Percentiles rank a stretch among this genome's conserved stretches.
These are phyloP conservation scores for Azemiops feae DNA, from an alignment of 2,113 vertebrate genomes.

Conservation along the genomic window DNA sequence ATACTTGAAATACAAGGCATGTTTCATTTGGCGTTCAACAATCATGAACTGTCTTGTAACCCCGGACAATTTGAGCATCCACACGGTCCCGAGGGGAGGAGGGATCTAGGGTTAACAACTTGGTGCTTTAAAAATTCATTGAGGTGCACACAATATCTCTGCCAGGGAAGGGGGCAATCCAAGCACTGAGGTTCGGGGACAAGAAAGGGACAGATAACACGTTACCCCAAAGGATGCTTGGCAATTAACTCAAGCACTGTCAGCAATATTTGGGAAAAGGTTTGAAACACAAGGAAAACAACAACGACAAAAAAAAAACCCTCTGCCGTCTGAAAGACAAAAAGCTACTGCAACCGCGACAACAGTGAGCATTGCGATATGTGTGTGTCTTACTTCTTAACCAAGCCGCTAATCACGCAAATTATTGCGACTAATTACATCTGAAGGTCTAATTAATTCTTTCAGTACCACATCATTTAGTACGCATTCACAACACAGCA, in stretches of 20 bases:
- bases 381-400: slow-evolving; percentile 94
- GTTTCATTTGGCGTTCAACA: slow-evolving; percentile 57
- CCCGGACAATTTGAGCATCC: slow-evolving; percentile 61
- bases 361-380: slow-evolving; percentile 83
- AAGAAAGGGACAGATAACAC: neutral
- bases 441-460: slow-evolving; percentile 99
- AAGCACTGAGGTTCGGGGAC: slow-evolving; percentile 47
- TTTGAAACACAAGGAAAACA: slow-evolving; percentile 72
- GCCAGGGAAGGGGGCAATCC: slow-evolving; percentile 47
- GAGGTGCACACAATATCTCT: slow-evolving; percentile 64
- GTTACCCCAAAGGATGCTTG: slow-evolving; percentile 71
- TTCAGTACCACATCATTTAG: slow-evolving; percentile 99
- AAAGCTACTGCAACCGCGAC: slow-evolving; percentile 68
- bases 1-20: slow-evolving; percentile 40
- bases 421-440: slow-evolving; percentile 99
- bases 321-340: slow-evolving; percentile 74
- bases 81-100: slow-evolving; percentile 54
- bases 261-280: slow-evolving; percentile 88
- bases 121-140: slow-evolving; percentile 74
- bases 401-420: slow-evolving; percentile 99
- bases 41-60: slow-evolving; percentile 63
- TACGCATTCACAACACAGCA: slow-evolving; percentile 94
- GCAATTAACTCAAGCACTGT: slow-evolving; percentile 86
- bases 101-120: slow-evolving; percentile 74
- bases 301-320: neutral